Conservation (phyloP, 2,888 invertebrate species). For the Meganola albula region DNA sequence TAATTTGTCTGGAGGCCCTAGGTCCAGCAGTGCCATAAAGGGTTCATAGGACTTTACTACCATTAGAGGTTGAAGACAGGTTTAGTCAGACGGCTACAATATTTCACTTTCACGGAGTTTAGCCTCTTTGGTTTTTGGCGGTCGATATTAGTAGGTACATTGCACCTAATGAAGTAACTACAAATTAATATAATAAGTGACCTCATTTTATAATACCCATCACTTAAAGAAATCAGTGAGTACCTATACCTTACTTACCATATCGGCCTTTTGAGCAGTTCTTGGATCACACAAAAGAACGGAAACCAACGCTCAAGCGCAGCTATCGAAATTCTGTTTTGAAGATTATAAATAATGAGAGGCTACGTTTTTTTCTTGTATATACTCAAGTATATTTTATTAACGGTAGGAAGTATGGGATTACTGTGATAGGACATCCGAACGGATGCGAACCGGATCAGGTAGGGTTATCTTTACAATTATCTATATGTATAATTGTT, state of each 20-base stretch:
- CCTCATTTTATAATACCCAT: neutral
- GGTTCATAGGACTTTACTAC: too few relatives aligned
- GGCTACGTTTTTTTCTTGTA: conserved; percentile 47
- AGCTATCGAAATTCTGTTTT: conserved; percentile 55
- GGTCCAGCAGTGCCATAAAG: too few relatives aligned
- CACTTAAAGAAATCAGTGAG: conserved; percentile 1
- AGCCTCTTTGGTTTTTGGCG: too few relatives aligned
- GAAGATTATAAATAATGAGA: conserved; percentile 57
- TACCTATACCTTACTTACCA: conserved; percentile 4
- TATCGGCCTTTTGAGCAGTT: conserved; percentile 15
- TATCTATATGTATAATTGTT: too few relatives aligned
- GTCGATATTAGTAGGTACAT: too few relatives aligned
- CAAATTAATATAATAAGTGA: too few relatives aligned
- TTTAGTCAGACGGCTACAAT: too few relatives aligned
- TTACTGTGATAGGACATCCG: conserved; percentile 66
- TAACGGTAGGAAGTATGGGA: conserved; percentile 66
- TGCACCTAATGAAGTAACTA: too few relatives aligned
- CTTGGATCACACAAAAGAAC: conserved; percentile 40
- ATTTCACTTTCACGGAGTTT: too few relatives aligned
- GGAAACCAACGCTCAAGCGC: conserved; percentile 57
- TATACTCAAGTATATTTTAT: conserved; percentile 1
- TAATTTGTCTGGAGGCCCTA: too few relatives aligned
- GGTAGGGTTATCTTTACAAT: conserved; percentile 43
- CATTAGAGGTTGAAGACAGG: too few relatives aligned
- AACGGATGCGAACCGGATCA: conserved; percentile 56